Evolutionary conservation across 2,797 vertebrate genomes (phyloP).

Genomic region (Sphenopsis melanotis): DNA sequence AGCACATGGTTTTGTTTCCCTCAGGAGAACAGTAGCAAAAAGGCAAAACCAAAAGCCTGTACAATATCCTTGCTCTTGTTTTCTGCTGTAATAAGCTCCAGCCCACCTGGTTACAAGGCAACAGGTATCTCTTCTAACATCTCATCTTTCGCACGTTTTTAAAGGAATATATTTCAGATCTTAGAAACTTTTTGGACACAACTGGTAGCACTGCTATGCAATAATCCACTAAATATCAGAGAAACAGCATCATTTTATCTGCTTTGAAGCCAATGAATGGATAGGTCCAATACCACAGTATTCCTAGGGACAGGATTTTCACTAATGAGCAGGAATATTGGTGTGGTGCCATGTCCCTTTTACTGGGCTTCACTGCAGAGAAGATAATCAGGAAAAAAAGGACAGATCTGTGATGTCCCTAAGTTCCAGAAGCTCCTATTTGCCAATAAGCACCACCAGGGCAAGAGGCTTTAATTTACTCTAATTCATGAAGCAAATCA

Average conservation of each 20-base stretch:
- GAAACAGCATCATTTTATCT: neutral
- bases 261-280: neutral
- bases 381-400: neutral
- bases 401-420: neutral
- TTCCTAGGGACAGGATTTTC: neutral
- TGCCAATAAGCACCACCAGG: neutral
- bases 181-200: neutral
- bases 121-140: neutral
- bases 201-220: neutral
- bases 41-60: neutral
- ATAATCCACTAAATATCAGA: neutral
- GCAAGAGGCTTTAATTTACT: constrained; percentile 4
- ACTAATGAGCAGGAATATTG: neutral
- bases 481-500: neutral
- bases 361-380: neutral
- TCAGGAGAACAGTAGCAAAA: neutral
- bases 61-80: neutral
- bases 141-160: neutral
- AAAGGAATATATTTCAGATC: neutral
- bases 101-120: neutral
- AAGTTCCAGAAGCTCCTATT: neutral
- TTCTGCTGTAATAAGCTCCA: neutral
- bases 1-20: neutral
- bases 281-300: neutral
- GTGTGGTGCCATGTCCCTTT: neutral